phyloP scores from a whole-genome alignment of 1,140 invertebrate species.

The Drosophila grimshawi region DNA sequence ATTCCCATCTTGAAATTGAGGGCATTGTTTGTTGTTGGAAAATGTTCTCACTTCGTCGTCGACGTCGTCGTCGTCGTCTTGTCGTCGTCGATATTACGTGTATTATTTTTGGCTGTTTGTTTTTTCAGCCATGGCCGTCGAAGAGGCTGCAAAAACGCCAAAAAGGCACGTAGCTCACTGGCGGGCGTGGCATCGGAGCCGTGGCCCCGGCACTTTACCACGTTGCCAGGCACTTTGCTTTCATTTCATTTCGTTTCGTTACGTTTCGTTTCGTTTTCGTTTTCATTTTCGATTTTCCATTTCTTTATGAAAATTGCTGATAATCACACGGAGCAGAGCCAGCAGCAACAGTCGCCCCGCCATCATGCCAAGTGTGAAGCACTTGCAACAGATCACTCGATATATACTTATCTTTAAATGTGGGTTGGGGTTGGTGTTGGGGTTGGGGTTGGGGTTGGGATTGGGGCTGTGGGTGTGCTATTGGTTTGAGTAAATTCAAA shows the following conservation, averaged over 20 bases:
- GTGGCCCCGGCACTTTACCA: conserved; percentile 71
- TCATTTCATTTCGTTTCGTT: conserved; percentile 61
- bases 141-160: conserved; percentile 77
- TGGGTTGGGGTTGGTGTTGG: neutral
- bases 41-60: neutral
- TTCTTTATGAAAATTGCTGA: conserved; percentile 78
- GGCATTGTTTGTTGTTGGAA: conserved; percentile 24
- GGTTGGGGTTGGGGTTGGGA: too few relatives aligned
- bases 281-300: conserved; percentile 71
- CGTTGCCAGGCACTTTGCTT: conserved; percentile 77
- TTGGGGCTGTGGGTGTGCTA: neutral
- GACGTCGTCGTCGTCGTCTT: neutral
- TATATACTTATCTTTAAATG: conserved; percentile 42
- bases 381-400: conserved; percentile 65
- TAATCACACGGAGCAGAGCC: conserved; percentile 58
- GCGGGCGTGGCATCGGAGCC: conserved; percentile 56
- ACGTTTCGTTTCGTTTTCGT: conserved; percentile 41
- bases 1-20: neutral
- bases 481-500: neutral
- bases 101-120: conserved; percentile 63
- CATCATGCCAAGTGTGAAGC: conserved; percentile 59
- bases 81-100: conserved; percentile 41
- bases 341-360: neutral
- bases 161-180: conserved; percentile 81
- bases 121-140: conserved; percentile 30